Percentiles rank a stretch among this genome's conserved stretches.
Evolutionary conservation across 1,140 invertebrate genomes (phyloP).

Genomic region (Ips typographus): DNA sequence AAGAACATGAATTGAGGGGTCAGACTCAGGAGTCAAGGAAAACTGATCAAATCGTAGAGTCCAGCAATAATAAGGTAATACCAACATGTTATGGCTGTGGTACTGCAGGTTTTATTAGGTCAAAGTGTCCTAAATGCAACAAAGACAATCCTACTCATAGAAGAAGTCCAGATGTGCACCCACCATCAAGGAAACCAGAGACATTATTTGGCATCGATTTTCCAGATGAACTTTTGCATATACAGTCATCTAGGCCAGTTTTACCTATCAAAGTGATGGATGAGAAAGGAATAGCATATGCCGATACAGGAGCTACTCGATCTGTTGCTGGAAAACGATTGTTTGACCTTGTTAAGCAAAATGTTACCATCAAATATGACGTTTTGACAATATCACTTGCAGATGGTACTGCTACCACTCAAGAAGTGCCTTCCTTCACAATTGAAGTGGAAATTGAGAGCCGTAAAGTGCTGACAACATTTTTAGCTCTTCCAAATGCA

Average conservation of each 20-base stretch:
- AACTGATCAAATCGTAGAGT: neutral
- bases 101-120: slow-evolving; percentile 6
- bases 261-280: neutral
- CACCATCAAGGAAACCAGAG: neutral
- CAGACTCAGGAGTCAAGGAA: neutral
- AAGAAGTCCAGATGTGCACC: neutral
- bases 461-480: neutral
- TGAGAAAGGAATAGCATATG: neutral
- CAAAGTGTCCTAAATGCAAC: slow-evolving; percentile 15
- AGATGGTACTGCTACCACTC: neutral
- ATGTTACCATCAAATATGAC: neutral
- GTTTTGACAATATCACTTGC: neutral
- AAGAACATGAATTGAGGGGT: neutral
- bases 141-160: neutral
- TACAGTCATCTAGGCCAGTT: too few species aligned
- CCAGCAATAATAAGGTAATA: neutral
- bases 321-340: neutral
- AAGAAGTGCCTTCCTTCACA: neutral
- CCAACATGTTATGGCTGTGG: slow-evolving; percentile 16
- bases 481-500: neutral
- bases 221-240: too few species aligned
- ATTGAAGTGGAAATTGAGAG: neutral
- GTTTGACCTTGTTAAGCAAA: neutral
- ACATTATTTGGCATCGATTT: too few species aligned
- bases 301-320: neutral